Conservation (phyloP, 1,140 invertebrate species). For the Caenorhabditis brenneri region DNA sequence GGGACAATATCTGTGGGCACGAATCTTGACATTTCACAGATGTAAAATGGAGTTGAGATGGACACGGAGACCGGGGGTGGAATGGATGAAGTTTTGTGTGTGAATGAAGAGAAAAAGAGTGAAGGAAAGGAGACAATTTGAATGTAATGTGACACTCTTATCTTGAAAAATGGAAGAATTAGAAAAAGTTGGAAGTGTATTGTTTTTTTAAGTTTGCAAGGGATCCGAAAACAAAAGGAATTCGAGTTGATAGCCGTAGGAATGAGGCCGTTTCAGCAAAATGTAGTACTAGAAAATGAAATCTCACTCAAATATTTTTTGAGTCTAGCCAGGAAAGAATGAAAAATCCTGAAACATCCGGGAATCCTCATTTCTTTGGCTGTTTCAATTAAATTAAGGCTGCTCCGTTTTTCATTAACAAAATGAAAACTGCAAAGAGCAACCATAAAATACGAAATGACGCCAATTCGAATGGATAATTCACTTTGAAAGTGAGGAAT, state of each 20-base stretch:
- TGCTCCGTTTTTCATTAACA: background rate
- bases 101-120: background rate
- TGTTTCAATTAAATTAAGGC: background rate
- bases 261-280: no score
- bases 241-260: background rate
- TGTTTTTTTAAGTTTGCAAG: background rate
- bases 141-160: slow-evolving; percentile 35
- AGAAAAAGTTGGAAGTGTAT: slow-evolving; percentile 2
- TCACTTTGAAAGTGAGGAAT: no score
- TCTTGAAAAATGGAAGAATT: background rate
- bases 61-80: no score
- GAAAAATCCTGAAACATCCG: no score
- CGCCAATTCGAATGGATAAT: no score
- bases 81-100: no score
- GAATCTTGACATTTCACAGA: slow-evolving; percentile 42
- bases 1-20: slow-evolving; percentile 25
- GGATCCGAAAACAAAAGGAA: background rate
- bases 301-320: no score
- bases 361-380: background rate
- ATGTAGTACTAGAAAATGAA: no score
- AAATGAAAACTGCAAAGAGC: background rate
- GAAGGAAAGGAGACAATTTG: background rate
- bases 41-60: slow-evolving; percentile 5
- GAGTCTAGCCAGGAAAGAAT: no score
- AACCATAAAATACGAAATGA: background rate